Base-by-base conservation (phyloP, 2,888 invertebrate species). In the Lymantria monacha region DNA sequence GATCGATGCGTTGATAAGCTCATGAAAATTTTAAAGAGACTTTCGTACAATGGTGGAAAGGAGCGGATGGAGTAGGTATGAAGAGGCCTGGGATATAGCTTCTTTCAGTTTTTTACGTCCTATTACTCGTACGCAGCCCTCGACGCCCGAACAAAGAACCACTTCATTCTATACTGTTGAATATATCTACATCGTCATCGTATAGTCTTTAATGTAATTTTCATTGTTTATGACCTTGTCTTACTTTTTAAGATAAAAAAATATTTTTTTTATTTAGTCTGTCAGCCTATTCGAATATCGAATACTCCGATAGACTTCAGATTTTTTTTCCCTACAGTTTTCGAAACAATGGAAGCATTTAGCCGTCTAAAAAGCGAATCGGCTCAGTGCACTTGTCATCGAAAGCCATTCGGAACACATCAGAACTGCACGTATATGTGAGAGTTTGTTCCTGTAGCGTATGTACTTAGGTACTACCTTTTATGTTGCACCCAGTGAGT, bases 401-500 rank as follows among this genome's bases (percentile, higher is more conserved):
- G 89, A 90, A 88, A 87, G 81, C 84, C 79, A 83, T 87, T 89
- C 75, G 79, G 81, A 84, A 81, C 75, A 85, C 84, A 81, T 83
- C 73, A 78, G 72, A 83, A 81, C 76, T 79, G 70, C 75, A 76
- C 72, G 10, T 10, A 77, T 77, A 76, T 74, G 74, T 68, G 75
- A 78, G 78, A 79, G 81, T 79, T 81, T 45, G 56, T 51, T 62
- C 48, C 46, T 49, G 55, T 52, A 49, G 57, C 45, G 69, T 70
- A 77, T 67, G 72, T 77, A 74, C 67, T 13, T 41, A 38, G 69
- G 69, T 77, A 78, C 80, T 83, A 77, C 81, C 81, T 79, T 88
- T 88, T 85, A 85, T 85, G 79, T 77, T 70, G 80, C 77, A 79
- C 78, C 76, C 74, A 69, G 76, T 69, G 83, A 89, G 88, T 86